Percentiles rank a stretch among this genome's conserved stretches.
These are phyloP conservation scores for Salmo trutta DNA, from an alignment of 2,797 vertebrate genomes.

Conservation along the genomic window DNA sequence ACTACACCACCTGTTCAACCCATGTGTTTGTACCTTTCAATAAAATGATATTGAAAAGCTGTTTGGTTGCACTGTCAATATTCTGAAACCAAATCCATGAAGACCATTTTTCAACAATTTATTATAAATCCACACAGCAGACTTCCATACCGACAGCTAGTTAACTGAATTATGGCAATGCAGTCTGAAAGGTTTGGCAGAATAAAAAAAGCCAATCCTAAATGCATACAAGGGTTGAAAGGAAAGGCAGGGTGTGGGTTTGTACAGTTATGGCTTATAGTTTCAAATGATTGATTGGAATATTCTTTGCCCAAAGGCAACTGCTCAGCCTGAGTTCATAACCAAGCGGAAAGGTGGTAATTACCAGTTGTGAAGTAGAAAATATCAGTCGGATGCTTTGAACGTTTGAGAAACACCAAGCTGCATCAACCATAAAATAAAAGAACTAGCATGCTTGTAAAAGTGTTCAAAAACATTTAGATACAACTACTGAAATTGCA, in stretches of 20 bases:
- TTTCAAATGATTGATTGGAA: neutral
- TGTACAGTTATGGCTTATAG: constrained; percentile 26
- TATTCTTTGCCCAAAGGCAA: neutral
- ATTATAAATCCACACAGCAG: neutral
- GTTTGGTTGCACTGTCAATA: constrained; percentile 13
- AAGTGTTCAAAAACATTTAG: too few relatives aligned
- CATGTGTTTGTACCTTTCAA: constrained; percentile 84
- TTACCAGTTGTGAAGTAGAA: too few relatives aligned
- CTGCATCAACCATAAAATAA: too few relatives aligned
- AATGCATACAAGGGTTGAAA: too few relatives aligned
- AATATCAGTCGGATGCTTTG: too few relatives aligned
- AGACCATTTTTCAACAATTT: neutral
- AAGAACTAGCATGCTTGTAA: too few relatives aligned
- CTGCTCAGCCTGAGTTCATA: neutral
- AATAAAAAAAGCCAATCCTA: neutral
- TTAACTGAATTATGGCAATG: too few relatives aligned
- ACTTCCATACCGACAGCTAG: neutral
- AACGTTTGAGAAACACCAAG: too few relatives aligned
- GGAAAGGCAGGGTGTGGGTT: too few relatives aligned
- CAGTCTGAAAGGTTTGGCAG: neutral
- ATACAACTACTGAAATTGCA: too few relatives aligned
- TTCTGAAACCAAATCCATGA: constrained; percentile 13
- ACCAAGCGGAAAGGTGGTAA: too few relatives aligned
- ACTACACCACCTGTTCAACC: constrained; percentile 60
- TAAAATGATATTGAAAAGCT: constrained; percentile 88